Base-by-base conservation (phyloP, 2,113 vertebrate genomes). In the Deroptyus accipitrinus region DNA sequence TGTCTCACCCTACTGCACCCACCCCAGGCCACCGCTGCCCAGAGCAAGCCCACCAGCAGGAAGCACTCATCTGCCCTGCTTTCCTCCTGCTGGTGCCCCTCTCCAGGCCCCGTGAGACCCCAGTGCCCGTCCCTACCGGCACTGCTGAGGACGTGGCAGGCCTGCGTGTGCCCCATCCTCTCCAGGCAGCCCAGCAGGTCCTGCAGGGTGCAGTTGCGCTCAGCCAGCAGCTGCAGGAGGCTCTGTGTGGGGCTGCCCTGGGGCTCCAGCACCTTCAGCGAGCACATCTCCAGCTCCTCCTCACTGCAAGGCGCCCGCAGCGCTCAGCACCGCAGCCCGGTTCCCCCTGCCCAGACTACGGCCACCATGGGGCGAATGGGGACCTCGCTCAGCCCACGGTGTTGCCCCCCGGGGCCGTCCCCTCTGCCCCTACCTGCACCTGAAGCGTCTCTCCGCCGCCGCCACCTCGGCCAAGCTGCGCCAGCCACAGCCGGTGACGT, bases 211-310 rank as follows among this genome's bases (percentile, higher is more conserved):
- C 98, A 99, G 86, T 95, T 94, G 0, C 98, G 97, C 54, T 99
- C 98, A 2, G 98, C 96, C 49, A 99, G 97, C 59, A 97, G 92
- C 59, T 97, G 97, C 70, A 99, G 97, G 37, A 99, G 96, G 63
- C 95, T 90, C 46, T 98, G 98, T 0, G 98, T 97, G 9, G 98
- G 98, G 92, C 98, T 99, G 57, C 98, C 98, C 1, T 75, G 73
- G 25, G 98, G 87, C 30, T 66, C 98, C 93, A 99, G 94, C 86
- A 98, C 98, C 97, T 98, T 98, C 62, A 99, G 98, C 0, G 98
- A 99, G 95, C 98, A 99, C 94, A 95, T 97, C 94, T 98, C 98
- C 97, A 99, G 90, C 97, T 98, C 98, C 78, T 93, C 98, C 13
- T 97, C 97, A 37, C 98, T 99, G 95, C 41, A 44, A 83, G 59